Base-by-base conservation (phyloP, 2,888 invertebrate genomes). In the Trimorus sp. region DNA sequence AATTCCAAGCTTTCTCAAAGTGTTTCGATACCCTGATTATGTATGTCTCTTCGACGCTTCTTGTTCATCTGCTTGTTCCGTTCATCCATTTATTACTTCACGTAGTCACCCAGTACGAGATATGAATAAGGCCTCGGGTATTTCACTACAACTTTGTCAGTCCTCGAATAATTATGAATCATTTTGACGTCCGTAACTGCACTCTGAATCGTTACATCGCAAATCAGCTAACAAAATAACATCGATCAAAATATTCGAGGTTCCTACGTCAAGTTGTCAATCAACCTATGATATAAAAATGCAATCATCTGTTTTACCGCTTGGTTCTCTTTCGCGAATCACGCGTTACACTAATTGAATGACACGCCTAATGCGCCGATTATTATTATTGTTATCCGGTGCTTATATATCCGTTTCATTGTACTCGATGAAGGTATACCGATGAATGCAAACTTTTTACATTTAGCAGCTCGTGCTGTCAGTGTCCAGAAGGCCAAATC, bases 91-190 rank as follows among this genome's bases (percentile, higher is more conserved):
- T 86, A 87, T 88, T 89, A 87, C 85, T 89, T 86, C 85, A 87
- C 88, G 81, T 84, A 65, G 82, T 88, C 87, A 86, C 84, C 87
- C 86, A 88, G 88, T 87, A 89, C 87, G 86, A 89, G 86, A 88
- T 89, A 89, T 87, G 88, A 80, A 87, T 90, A 90, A 90, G 90
- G 90, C 90, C 90, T 90, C 90, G 85, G 89, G 89, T 85, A 88
- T 89, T 90, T 89, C 88, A 87, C 88, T 89, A 90, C 86, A 82
- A 82, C 81, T 85, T 84, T 85, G 58, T 85, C 83, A 86, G 83
- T 83, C 84, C 85, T 87, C 87, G 88, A 89, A 88, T 88, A 87
- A 86, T 87, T 87, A 84, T 79, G 74, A 58, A 56, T 58, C 42
- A 36, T 60, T 60, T 54, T 59, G 49, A 70, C 54, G 49, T 48